Conservation (phyloP, 2,888 invertebrate species). For the Plagodis pulveraria region DNA sequence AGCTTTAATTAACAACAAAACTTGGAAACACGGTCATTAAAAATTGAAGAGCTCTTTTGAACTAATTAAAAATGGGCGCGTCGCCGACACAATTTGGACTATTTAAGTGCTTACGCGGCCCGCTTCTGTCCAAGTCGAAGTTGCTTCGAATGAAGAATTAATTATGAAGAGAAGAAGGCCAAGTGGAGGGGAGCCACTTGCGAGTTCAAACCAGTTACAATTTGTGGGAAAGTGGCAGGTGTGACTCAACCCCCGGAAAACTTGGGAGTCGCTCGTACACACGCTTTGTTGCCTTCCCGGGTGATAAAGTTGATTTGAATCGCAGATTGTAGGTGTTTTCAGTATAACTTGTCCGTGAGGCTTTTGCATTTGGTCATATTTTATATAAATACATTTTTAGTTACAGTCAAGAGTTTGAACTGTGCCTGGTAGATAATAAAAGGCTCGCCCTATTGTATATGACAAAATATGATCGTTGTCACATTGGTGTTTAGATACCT, state of each 20-base stretch:
- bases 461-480: no score
- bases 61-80: conserved; percentile 82
- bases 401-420: neutral
- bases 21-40: conserved; percentile 73
- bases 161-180: conserved; percentile 78
- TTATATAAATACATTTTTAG: conserved; percentile 8
- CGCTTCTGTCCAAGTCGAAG: conserved; percentile 75
- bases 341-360: conserved; percentile 42
- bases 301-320: conserved; percentile 82
- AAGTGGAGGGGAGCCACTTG: conserved; percentile 69
- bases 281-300: conserved; percentile 80
- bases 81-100: conserved; percentile 79
- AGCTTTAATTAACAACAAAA: conserved; percentile 64
- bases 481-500: no score
- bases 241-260: conserved; percentile 70
- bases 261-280: conserved; percentile 64
- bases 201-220: conserved; percentile 75
- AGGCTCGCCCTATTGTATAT: no score
- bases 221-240: conserved; percentile 83
- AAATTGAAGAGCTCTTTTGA: conserved; percentile 74
- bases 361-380: conserved; percentile 33
- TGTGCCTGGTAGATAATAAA: no score
- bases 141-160: conserved; percentile 84
- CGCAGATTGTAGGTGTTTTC: conserved; percentile 76
- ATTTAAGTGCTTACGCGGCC: conserved; percentile 81